Evolutionary conservation across 1,140 invertebrate species (phyloP).

Genomic region (Tetragonula clypearis): DNA sequence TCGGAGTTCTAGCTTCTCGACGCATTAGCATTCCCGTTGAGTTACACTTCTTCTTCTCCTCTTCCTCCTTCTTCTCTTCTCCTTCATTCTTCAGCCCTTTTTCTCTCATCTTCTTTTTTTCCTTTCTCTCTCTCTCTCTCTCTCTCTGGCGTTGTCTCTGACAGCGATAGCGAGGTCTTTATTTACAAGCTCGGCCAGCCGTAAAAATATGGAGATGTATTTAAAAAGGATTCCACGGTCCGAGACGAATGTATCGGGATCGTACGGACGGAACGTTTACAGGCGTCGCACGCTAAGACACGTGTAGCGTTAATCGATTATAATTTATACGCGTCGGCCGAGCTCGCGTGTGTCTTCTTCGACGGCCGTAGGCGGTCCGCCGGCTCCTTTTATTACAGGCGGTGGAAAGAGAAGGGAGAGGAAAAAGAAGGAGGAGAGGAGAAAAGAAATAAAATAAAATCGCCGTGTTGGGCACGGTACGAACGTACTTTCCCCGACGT

Average conservation of each 20-base stretch:
- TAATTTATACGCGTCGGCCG: constrained; percentile 33
- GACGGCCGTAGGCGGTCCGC: constrained; percentile 20
- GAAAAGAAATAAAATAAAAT: background rate
- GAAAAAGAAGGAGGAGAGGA: too few species aligned
- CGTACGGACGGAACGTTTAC: constrained; percentile 1
- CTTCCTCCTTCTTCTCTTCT: background rate
- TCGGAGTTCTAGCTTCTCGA: background rate
- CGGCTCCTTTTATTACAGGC: background rate
- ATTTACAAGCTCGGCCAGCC: background rate
- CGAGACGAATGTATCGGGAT: constrained; percentile 1
- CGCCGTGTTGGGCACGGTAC: constrained; percentile 24
- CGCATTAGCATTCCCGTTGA: background rate
- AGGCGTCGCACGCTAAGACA: constrained; percentile 24
- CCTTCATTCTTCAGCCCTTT: background rate
- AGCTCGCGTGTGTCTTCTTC: constrained; percentile 16
- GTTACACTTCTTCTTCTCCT: background rate
- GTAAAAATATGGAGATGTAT: constrained; percentile 41
- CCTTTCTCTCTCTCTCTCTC: background rate
- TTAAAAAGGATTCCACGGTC: constrained; percentile 13
- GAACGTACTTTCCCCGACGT: constrained; percentile 37
- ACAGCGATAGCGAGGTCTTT: constrained; percentile 25
- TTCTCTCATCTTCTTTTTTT: background rate
- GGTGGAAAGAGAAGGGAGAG: background rate
- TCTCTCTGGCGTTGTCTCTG: background rate
- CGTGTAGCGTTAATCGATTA: constrained; percentile 42